A percentile compares a stretch with the other conserved stretches of the same genome.
Evolutionary conservation across 1,140 invertebrate genomes (phyloP).

Genomic region (Bilobella aurantiaca): DNA sequence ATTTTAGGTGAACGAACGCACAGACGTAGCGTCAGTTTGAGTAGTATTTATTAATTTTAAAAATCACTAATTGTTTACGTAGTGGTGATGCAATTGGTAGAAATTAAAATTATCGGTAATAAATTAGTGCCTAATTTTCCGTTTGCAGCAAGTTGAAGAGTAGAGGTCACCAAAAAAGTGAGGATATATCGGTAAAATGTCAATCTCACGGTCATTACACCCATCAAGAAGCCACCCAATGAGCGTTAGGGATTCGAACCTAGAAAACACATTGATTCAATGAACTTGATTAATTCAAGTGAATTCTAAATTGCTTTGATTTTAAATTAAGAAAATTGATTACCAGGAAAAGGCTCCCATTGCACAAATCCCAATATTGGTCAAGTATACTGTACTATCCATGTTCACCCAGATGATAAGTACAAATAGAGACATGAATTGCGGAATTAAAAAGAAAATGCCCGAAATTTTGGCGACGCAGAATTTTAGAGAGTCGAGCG

Average conservation of each 20-base stretch:
- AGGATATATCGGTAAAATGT: constrained; percentile 26
- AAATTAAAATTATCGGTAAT: too few species aligned
- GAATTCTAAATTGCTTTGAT: too few species aligned
- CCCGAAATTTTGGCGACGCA: not conserved
- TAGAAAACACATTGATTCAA: not conserved
- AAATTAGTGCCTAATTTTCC: not conserved
- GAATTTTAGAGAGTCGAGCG: not conserved
- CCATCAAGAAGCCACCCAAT: constrained; percentile 27
- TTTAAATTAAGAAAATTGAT: not conserved
- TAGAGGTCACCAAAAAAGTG: constrained; percentile 30
- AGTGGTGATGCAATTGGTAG: too few species aligned
- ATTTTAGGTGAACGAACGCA: too few species aligned
- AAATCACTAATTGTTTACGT: too few species aligned
- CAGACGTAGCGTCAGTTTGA: too few species aligned
- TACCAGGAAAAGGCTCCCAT: constrained; percentile 23
- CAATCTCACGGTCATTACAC: constrained; percentile 20
- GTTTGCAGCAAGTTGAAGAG: not conserved
- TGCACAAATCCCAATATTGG: constrained; percentile 20
- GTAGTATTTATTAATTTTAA: too few species aligned
- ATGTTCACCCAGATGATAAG: constrained; percentile 29
- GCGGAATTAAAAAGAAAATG: constrained; percentile 30
- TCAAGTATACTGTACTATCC: constrained; percentile 20
- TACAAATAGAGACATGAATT: constrained; percentile 17
- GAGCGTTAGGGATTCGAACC: constrained; percentile 20
- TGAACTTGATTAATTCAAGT: not conserved